Evolutionary conservation across 2,113 vertebrate species (phyloP), one percentile per base, ranked within the genome.

Genomic region (Cynocephalus volans): DNA sequence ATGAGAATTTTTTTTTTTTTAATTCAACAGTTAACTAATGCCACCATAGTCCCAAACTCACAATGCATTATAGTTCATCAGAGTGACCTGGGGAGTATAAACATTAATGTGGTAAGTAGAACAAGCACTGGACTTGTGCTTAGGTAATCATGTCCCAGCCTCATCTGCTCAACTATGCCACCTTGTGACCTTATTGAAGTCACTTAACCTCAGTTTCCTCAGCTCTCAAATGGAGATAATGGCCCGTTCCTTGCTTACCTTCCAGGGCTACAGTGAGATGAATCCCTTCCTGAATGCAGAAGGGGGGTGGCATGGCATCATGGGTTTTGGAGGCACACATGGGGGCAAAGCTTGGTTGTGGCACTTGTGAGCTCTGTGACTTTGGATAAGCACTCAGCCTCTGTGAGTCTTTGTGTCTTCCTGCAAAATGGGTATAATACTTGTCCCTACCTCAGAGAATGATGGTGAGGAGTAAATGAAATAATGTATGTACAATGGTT

Each of bases 21-120:
- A 89, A 95, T 93, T 33, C 73, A 91, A 96, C 95, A 97, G 97
- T 93, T 93, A 95, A 95, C 94, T 94, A 70, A 94, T 88, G 52
- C 58, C 52, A 45, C 26, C 41, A 36, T 1, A 88, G 26, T 88
- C 52, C 69, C 83, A 91, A 88, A 83, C 23, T 93, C 45, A 50
- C 45, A 86, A 60, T 28, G 45, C 54, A 8, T 56, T 88, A 23
- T 45, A 64, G 28, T 76, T 60, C 54, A 79, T 54, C 60, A 18
- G 28, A 62, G 50, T 62, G 23, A 13, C 10, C 54, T 58, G 48
- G 54, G 48, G 52, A 67, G 8, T 41, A n/a, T 93, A 88, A 90
- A 64, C 56, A 79, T 36, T n/a, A 65, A 72, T 5, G 33, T 31
- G 36, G 85, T 56, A 62, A 79, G 11, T 65, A 76, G 54, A 94